Evolutionary conservation across 2,888 invertebrate genomes (phyloP), one percentile per base, ranked within the genome.

Genomic region (Bedellia somnulentella): DNA sequence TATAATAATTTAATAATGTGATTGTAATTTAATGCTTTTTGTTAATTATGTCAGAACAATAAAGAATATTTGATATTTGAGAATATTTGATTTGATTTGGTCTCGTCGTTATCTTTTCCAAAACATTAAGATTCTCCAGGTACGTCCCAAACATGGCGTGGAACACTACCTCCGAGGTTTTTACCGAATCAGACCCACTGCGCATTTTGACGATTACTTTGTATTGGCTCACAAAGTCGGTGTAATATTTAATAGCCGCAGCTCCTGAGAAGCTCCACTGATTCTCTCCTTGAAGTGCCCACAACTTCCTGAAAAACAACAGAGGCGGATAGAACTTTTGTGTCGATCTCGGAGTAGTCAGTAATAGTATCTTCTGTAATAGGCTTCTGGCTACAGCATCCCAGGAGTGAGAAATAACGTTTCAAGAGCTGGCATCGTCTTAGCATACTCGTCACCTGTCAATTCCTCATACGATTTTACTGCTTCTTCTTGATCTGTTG

Each of bases 61-160:
- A n/a, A n/a, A n/a, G n/a, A n/a, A n/a, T n/a, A n/a, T n/a, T n/a
- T n/a, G n/a, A n/a, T n/a, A n/a, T n/a, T n/a, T n/a, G n/a, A n/a
- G n/a, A n/a, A n/a, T n/a, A n/a, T n/a, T n/a, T n/a, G n/a, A n/a
- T n/a, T n/a, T n/a, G n/a, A n/a, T n/a, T n/a, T n/a, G n/a, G n/a
- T n/a, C n/a, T n/a, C n/a, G n/a, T n/a, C n/a, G n/a, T n/a, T n/a
- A n/a, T n/a, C n/a, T 29, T 10, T 11, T 25, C 29, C 1, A 35
- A 11, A 22, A 36, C 16, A 28, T 17, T 28, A 3, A 37, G 17
- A 32, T 38, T 24, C 1, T 38, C 36, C 1, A 42, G 22, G 21
- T 44, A 42, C 2, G 42, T 41, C 0, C 40, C 41, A 37, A 42
- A 44, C 4, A 37, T 42, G 2, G 38, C 33, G 16, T 41, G 40